Percentiles rank a stretch among this genome's conserved stretches.
Evolutionary conservation across 92 coral and sea anemone genomes (phyloP).

Genomic region (Paragorgia papillata): DNA sequence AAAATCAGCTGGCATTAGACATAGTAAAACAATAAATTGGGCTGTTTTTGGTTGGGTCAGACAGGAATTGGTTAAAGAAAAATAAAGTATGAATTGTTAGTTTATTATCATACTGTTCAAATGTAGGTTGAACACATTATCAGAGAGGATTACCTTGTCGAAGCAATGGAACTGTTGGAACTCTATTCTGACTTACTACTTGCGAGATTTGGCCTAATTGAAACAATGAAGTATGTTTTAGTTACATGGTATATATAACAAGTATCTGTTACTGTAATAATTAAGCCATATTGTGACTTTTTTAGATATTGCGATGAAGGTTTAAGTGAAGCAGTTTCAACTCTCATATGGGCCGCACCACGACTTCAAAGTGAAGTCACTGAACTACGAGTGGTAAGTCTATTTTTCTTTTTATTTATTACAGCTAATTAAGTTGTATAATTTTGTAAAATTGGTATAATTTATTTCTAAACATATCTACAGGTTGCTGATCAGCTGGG

Average conservation of each 20-base stretch:
- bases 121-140: constrained; percentile 99
- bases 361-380: constrained; percentile 88
- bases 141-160: constrained; percentile 93
- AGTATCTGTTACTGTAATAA: too few species aligned
- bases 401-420: not conserved
- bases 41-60: too few species aligned
- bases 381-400: constrained; percentile 66
- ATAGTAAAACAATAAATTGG: too few species aligned
- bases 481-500: constrained; percentile 92
- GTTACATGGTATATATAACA: too few species aligned
- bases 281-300: not conserved
- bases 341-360: constrained; percentile 93
- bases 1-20: too few species aligned
- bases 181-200: constrained; percentile 83
- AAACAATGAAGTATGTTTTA: constrained; percentile 78
- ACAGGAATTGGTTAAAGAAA: too few species aligned
- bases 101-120: not conserved
- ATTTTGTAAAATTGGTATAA: not conserved
- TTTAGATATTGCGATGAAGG: constrained; percentile 92
- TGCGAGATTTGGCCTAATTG: constrained; percentile 97
- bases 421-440: not conserved
- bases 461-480: not conserved
- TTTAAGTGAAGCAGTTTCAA: constrained; percentile 91
- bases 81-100: not conserved
- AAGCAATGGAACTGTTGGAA: constrained; percentile 88